phyloP scores from a whole-genome alignment of 1,140 invertebrate species.

The Steinernema feltiae region DNA sequence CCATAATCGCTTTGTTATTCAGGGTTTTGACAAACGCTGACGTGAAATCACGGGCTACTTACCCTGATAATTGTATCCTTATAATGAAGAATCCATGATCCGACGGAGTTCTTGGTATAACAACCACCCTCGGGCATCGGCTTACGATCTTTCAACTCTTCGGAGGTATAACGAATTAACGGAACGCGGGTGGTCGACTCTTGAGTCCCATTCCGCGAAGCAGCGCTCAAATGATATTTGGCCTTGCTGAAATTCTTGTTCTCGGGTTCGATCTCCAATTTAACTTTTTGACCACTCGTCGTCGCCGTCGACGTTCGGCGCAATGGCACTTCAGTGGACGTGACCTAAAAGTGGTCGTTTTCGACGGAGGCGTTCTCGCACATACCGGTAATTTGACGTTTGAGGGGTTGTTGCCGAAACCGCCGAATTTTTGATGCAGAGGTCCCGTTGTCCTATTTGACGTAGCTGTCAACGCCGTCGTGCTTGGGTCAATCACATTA shows the following conservation, averaged over 20 bases:
- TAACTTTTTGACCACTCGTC: background rate
- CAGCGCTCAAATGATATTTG: background rate
- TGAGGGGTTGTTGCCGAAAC: background rate
- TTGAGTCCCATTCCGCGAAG: background rate
- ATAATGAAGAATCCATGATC: slow-evolving; percentile 49
- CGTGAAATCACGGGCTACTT: background rate
- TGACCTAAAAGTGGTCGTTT: background rate
- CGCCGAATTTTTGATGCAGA: background rate
- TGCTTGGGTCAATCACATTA: background rate
- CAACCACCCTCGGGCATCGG: slow-evolving; percentile 37
- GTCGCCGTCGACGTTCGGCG: background rate
- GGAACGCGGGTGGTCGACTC: background rate
- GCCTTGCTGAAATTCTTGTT: background rate
- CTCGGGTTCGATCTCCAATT: slow-evolving; percentile 1
- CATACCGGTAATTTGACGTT: background rate
- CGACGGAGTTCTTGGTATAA: slow-evolving; percentile 44
- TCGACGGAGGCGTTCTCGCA: background rate
- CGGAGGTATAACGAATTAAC: background rate
- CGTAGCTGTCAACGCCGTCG: background rate
- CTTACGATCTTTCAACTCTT: background rate
- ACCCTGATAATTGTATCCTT: slow-evolving; percentile 46
- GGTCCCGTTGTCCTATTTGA: background rate
- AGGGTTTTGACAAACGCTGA: too few species aligned
- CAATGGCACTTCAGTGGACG: background rate
- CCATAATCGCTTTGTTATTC: slow-evolving; percentile 19